Evolutionary conservation across 2,797 vertebrate species (phyloP), one percentile per base, ranked within the genome.

Genomic region (Cirrhinus molitorella): DNA sequence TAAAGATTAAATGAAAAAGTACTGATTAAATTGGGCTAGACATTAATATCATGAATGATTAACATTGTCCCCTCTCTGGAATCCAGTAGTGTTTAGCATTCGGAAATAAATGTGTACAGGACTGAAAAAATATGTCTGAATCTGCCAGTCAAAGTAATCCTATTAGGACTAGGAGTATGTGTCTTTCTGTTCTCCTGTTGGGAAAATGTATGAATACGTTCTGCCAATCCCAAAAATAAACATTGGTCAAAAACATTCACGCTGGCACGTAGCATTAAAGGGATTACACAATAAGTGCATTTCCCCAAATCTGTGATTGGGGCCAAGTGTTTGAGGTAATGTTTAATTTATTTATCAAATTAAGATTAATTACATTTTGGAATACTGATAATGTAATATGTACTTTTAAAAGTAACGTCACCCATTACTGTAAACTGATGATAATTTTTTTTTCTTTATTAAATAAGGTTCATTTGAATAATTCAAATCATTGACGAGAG

Each of bases 21-120:
- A 47, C 16, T 40, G 40, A 79, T 2, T 79, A 19, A 45, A 49
- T 31, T 47, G 34, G 49, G 3, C 23, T 16, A 47, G 12, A 59
- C 37, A 47, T 68, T n/a, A 70, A 70, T 81, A 61, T 72, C 23
- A 34, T 45, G 12, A 59, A 70, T 71, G 4, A 57, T 71, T 71
- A 11, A 70, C 8, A 76, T 12, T 6, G 17, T 65, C 19, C 49
- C 70, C 10, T 71, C 25, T 65, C 51, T 74, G 21, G 4, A 19
- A 57, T 40, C 49, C 23, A 25, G 9, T 11, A 37, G 73, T 40
- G 34, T 43, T 23, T 59, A 43, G 14, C 13, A 5, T n/a, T 4
- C 10, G 4, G 23, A 43, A 11, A 57, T 40, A n/a, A 12, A 72
- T 59, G n/a, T 21, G n/a, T 45, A 19, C 40, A 31, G n/a, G 14